These are phyloP conservation scores for Pseudopipra pipra DNA, from an alignment of 2,113 vertebrate species.

Conservation along the genomic window DNA sequence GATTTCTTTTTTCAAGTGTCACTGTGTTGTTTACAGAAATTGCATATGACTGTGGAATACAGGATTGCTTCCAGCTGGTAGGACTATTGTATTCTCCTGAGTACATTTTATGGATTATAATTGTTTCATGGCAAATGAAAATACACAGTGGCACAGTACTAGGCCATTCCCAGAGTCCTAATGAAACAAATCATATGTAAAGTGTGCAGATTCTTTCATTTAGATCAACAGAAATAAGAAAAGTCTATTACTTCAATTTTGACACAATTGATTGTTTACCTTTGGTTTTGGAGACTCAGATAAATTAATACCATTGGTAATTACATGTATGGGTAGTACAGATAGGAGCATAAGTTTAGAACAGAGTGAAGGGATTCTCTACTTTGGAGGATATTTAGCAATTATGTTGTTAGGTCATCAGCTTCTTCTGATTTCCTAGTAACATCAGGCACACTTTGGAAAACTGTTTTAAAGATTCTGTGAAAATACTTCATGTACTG, in stretches of 20 bases:
- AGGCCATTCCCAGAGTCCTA: background rate
- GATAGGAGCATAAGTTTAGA: background rate
- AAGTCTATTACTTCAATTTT: background rate
- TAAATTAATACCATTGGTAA: background rate
- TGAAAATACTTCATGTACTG: background rate
- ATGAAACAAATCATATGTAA: background rate
- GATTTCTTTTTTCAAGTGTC: background rate
- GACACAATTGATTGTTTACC: background rate
- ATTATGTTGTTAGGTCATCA: background rate
- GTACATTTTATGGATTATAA: conserved; percentile 46
- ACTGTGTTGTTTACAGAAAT: conserved; percentile 35
- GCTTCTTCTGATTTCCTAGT: background rate
- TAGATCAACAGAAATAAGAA: background rate
- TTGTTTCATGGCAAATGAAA: conserved; percentile 42
- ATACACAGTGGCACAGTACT: background rate
- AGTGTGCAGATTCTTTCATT: background rate
- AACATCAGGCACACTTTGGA: background rate
- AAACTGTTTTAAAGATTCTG: conserved; percentile 18
- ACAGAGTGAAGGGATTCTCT: background rate
- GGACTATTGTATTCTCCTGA: background rate
- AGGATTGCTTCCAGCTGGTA: conserved; percentile 25
- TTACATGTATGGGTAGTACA: background rate
- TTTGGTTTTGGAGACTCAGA: background rate
- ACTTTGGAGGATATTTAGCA: background rate
- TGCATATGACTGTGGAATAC: conserved; percentile 36